Evolutionary conservation across 2,113 vertebrate species (phyloP), one percentile per base, ranked within the genome.

Genomic region (Spheniscus mendiculus): DNA sequence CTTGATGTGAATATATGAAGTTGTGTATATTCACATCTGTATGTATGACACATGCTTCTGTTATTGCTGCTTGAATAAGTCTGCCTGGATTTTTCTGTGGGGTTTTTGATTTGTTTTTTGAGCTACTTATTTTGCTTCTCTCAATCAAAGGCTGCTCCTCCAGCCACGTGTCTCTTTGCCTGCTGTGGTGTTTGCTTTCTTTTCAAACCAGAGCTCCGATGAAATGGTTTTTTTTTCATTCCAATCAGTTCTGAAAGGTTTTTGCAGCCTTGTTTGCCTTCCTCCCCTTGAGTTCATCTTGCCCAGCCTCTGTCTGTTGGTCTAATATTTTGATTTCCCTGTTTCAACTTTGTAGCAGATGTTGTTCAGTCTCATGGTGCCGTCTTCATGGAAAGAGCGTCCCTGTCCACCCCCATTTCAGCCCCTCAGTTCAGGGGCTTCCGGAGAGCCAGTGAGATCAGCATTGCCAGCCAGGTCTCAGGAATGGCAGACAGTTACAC

Each of bases 401-500:
- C 98, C 96, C 99, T 99, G 97, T 99, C 99, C 91, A 99, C 99
- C 88, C 99, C 99, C 17, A 92, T 99, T 96, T 98, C 98, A 73
- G 99, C 98, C 95, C 98, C 99, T 96, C 85, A 98, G 93, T 98
- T 98, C 99, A 98, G 99, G 94, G 99, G 98, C 96, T 99, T 99
- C 97, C 99, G 99, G 98, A 98, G 99, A 96, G 99, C 99, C 97
- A 99, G 99, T 97, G 99, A 99, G 98, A 98, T 99, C 99, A 99
- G 99, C 99, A 99, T 99, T 96, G 99, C 99, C 98, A 99, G 99
- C 99, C 99, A 99, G 98, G 99, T 99, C 98, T 99, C 99, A 72
- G 99, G 99, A 98, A 99, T 99, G 99, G 99, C 99, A 71, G 99
- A 99, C 98, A 99, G 99, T 99, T 99, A 99, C 99, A 99, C 99